These are phyloP conservation scores for Suricata suricatta DNA, from an alignment of 2,113 vertebrate genomes.

Conservation along the genomic window DNA sequence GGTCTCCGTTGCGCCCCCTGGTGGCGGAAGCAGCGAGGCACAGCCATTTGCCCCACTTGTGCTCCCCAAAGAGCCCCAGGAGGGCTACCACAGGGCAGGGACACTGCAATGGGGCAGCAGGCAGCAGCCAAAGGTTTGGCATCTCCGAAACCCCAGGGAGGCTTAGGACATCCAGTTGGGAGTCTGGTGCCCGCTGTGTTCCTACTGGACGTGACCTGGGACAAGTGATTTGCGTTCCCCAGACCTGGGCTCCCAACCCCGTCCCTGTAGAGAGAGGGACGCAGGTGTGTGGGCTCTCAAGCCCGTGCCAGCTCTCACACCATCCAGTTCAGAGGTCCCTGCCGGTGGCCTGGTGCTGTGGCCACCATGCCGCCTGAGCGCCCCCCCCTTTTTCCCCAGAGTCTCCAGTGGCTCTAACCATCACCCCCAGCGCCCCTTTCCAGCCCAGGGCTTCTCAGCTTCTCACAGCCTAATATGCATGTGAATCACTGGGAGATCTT, in stretches of 20 bases:
- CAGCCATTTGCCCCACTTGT: neutral
- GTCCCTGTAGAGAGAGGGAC: neutral
- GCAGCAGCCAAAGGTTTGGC: neutral
- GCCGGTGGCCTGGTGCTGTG: neutral
- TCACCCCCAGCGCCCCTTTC: neutral
- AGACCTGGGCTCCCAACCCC: fast-evolving
- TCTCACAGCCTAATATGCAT: neutral
- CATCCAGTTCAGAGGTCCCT: neutral
- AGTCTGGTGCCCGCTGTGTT: neutral
- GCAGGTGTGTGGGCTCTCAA: neutral
- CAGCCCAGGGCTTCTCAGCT: neutral
- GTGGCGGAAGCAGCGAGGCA: constrained; percentile 25
- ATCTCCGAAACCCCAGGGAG: neutral
- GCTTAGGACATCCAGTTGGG: neutral
- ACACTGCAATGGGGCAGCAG: neutral
- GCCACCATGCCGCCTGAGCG: neutral
- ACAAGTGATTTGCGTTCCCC: neutral
- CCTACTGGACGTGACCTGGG: too few relatives aligned
- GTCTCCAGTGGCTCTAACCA: neutral
- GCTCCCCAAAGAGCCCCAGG: neutral
- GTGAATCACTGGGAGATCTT: neutral
- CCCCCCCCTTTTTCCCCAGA: neutral
- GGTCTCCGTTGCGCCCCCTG: neutral
- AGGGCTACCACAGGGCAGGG: neutral
- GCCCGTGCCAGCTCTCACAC: neutral